phyloP scores from a whole-genome alignment of 2,113 vertebrate genomes.

The Hippocampus abdominalis region DNA sequence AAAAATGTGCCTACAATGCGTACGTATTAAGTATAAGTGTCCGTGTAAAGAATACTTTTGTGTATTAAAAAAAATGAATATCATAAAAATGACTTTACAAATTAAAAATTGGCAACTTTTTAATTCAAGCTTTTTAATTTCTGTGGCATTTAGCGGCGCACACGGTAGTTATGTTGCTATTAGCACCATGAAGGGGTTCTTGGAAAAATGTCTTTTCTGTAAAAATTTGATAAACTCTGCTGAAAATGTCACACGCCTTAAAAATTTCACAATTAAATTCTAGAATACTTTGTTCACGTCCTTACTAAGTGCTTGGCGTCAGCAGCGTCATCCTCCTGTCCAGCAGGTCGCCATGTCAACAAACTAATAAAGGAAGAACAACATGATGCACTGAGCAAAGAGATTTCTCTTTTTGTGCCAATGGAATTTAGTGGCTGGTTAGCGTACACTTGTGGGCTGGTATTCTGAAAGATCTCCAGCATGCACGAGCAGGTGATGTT shows the following conservation, averaged over 20 bases:
- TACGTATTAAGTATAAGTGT: too few species aligned
- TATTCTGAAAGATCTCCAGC: slow-evolving; percentile 95
- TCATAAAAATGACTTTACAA: too few species aligned
- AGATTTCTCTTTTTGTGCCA: background rate
- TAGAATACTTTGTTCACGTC: slow-evolving; percentile 8
- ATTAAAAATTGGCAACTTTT: too few species aligned
- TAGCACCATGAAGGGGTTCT: background rate
- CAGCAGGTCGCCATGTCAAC: slow-evolving; percentile 89
- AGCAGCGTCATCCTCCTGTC: slow-evolving; percentile 85
- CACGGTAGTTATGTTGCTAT: too few species aligned
- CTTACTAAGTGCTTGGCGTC: slow-evolving; percentile 88
- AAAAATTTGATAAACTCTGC: background rate
- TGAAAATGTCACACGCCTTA: background rate
- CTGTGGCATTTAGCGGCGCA: too few species aligned
- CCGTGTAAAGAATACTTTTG: background rate
- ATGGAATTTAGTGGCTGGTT: background rate
- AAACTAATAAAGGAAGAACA: slow-evolving; percentile 74
- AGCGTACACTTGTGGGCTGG: slow-evolving; percentile 80
- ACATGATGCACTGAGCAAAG: background rate
- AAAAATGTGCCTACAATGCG: background rate
- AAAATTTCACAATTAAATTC: background rate
- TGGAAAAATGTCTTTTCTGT: background rate
- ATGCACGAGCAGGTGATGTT: slow-evolving; percentile 90
- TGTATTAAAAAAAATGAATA: too few species aligned
- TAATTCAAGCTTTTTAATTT: too few species aligned